Evolutionary conservation across 2,113 vertebrate species (phyloP), one percentile per base, ranked within the genome.

Genomic region (Rattus norvegicus): DNA sequence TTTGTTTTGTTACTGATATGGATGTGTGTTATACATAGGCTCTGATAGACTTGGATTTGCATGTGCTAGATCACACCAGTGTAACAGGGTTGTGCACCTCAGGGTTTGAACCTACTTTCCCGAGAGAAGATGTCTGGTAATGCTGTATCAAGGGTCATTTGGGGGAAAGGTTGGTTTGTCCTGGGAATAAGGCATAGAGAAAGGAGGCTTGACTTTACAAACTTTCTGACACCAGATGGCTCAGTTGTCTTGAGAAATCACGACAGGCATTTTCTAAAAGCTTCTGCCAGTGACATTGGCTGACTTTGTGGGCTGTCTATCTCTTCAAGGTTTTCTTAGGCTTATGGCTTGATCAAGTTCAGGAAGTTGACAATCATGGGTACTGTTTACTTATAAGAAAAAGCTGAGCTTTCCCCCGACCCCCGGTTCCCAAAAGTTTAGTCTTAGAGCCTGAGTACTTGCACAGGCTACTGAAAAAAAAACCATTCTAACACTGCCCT

Each of bases 201-300:
- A 72, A 94, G 67, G 90, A 75, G 52, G 47, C 70, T 79, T 88
- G 91, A 92, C 89, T 97, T 73, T 88, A 43, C 43, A 95, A 95
- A 92, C 77, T 95, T 98, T 96, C 96, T 94, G 92, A 98, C 97
- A 97, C 97, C 97, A 98, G 97, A 96, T 98, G 98, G 97, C 96
- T 95, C 97, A 98, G 97, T 97, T 97, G 95, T 97, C 97, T 95
- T 94, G 94, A 97, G 94, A 97, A 98, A 97, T 52, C 77, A 79
- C 75, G n/a, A 91, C 59, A 67, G 76, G 86, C 47, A 26, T 90
- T 97, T 95, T 95, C 80, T 84, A 93, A 92, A 97, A 94, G 92
- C 10, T 77, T 93, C 63, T 6, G 24, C 67, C 26, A 90, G 75
- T 95, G 43, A 20, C 69, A 89, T 59, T 79, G 28, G 28, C 91